These are phyloP conservation scores for Catagonus wagneri DNA, from an alignment of 2,113 vertebrate genomes.

Conservation along the genomic window DNA sequence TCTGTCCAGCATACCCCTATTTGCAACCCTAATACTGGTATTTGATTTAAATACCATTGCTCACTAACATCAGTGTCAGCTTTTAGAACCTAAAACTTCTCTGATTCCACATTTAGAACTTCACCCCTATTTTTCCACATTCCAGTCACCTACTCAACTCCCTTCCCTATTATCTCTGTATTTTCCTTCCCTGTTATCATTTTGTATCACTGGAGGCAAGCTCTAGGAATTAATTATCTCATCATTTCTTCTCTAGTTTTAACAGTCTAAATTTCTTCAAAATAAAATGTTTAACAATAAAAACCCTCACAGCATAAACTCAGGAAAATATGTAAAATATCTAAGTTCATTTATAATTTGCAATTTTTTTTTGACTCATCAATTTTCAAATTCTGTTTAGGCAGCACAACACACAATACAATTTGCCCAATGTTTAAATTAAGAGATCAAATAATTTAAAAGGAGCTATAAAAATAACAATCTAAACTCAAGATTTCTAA, in stretches of 20 bases:
- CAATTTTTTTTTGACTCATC: neutral
- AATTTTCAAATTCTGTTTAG: neutral
- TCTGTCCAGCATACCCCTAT: neutral
- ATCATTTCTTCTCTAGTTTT: neutral
- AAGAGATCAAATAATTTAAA: neutral
- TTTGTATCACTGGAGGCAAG: neutral
- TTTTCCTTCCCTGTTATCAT: neutral
- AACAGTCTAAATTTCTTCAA: neutral
- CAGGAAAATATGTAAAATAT: neutral
- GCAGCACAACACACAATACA: neutral
- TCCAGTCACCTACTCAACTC: neutral
- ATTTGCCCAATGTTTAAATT: conserved; percentile 37
- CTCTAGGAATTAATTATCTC: neutral
- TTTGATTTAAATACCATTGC: neutral
- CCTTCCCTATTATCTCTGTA: neutral
- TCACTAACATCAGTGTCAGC: neutral
- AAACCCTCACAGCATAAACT: neutral
- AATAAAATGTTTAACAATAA: neutral
- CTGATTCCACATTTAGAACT: neutral
- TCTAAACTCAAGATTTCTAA: neutral
- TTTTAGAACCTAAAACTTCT: neutral
- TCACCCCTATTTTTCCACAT: neutral
- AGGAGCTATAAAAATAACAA: neutral
- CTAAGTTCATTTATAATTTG: neutral
- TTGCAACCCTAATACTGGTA: neutral